A percentile compares a stretch with the other conserved stretches of the same genome.
Evolutionary conservation across 2,888 invertebrate species (phyloP).

Genomic region (Lycophotia porphyrea): DNA sequence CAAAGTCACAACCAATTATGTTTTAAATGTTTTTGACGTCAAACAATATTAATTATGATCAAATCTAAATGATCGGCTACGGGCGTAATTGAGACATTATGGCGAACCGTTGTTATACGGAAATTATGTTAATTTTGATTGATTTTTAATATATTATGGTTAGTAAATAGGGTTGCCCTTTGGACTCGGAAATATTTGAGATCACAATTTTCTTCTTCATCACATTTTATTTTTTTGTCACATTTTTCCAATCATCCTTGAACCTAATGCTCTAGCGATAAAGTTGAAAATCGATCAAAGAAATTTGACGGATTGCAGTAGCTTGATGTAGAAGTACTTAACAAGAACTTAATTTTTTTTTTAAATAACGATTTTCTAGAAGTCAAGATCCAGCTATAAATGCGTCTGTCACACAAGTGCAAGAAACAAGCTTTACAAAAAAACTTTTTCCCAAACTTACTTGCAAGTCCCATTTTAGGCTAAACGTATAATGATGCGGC

Average conservation of each 20-base stretch:
- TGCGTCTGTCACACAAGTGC: too few relatives aligned
- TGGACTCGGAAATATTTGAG: conserved; percentile 22
- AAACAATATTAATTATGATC: neutral
- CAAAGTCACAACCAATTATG: conserved; percentile 36
- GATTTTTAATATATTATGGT: conserved; percentile 18
- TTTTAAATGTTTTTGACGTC: neutral
- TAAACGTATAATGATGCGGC: neutral
- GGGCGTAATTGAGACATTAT: conserved; percentile 3
- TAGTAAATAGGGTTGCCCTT: conserved; percentile 10
- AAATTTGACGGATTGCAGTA: too few relatives aligned
- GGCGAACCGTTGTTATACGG: neutral
- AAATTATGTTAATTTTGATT: neutral
- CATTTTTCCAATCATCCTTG: too few relatives aligned
- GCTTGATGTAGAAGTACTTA: neutral
- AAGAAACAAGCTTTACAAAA: neutral
- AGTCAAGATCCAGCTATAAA: neutral
- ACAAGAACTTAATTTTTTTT: neutral
- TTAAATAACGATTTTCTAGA: neutral
- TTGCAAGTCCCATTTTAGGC: too few relatives aligned
- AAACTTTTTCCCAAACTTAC: too few relatives aligned
- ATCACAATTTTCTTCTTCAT: too few relatives aligned
- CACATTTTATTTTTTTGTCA: too few relatives aligned
- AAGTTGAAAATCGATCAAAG: too few relatives aligned
- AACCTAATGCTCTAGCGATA: too few relatives aligned
- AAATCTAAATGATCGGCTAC: neutral